phyloP scores from a whole-genome alignment of 2,113 vertebrate genomes.

The Pelvicachromis taeniatus region DNA sequence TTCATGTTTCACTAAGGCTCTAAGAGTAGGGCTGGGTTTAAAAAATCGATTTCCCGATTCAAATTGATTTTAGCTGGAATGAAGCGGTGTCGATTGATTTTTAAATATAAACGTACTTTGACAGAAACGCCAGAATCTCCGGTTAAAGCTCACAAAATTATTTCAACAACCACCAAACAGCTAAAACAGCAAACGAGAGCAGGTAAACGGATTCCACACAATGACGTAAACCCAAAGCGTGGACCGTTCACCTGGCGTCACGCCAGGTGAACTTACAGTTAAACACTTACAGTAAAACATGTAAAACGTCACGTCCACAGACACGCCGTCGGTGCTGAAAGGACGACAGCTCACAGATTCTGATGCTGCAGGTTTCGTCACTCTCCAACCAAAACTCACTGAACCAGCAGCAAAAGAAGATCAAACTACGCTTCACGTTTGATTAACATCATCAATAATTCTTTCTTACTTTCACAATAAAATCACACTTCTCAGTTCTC shows the following conservation, averaged over 20 bases:
- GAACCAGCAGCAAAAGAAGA: not conserved
- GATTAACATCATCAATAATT: not conserved
- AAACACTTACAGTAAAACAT: no score
- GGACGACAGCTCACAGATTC: not conserved
- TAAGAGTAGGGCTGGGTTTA: not conserved
- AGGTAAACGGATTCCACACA: not conserved
- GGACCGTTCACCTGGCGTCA: not conserved
- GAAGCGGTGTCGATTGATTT: fast-evolving
- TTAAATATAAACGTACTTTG: not conserved
- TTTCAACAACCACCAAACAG: not conserved
- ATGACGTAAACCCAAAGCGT: not conserved
- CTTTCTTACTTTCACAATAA: not conserved
- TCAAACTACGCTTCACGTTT: not conserved
- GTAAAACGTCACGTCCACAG: no score
- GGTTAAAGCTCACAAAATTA: not conserved
- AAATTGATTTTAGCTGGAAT: fast-evolving
- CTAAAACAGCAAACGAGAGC: not conserved
- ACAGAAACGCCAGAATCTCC: not conserved
- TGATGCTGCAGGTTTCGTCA: not conserved
- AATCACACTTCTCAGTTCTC: not conserved
- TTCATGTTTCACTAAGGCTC: not conserved
- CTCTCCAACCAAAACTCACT: not conserved
- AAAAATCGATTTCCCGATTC: fast-evolving
- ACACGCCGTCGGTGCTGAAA: no score
- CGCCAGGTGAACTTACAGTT: no score